phyloP scores from a whole-genome alignment of 2,797 vertebrate species.

The Enteromius afrohamiltoni region DNA sequence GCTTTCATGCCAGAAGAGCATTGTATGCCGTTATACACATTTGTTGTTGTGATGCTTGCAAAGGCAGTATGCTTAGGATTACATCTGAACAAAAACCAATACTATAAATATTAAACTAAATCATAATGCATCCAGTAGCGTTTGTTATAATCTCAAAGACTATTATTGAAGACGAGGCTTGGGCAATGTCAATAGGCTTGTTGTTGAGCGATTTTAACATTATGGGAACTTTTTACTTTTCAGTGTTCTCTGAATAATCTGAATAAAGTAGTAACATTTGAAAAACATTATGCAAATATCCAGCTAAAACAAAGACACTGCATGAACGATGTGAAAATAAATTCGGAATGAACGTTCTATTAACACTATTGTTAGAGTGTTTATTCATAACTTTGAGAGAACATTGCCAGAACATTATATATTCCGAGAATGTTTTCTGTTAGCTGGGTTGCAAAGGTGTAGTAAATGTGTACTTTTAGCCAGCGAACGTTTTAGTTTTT shows the following conservation, averaged over 20 bases:
- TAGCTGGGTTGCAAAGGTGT: not conserved
- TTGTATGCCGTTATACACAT: not conserved
- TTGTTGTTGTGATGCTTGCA: not conserved
- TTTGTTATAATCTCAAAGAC: not conserved
- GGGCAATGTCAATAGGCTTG: not conserved
- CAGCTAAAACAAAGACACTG: not conserved
- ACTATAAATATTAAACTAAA: not conserved
- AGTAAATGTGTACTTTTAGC: not conserved
- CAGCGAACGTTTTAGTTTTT: not conserved
- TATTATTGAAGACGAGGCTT: not conserved
- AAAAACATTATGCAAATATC: not conserved
- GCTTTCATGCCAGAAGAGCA: not conserved
- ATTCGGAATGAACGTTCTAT: not conserved
- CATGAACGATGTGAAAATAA: not conserved
- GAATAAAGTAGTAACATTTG: not conserved
- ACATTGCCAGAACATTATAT: not conserved
- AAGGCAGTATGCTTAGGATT: not conserved
- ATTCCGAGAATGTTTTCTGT: not conserved
- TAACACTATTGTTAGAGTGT: not conserved
- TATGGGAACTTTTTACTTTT: not conserved
- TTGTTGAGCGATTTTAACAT: not conserved
- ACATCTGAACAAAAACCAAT: not conserved
- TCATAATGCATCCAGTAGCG: not conserved
- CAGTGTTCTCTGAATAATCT: not conserved
- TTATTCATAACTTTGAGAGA: not conserved